Evolutionary conservation across 2,113 vertebrate genomes (phyloP), one percentile per base, ranked within the genome.

Genomic region (Mixornis gularis): DNA sequence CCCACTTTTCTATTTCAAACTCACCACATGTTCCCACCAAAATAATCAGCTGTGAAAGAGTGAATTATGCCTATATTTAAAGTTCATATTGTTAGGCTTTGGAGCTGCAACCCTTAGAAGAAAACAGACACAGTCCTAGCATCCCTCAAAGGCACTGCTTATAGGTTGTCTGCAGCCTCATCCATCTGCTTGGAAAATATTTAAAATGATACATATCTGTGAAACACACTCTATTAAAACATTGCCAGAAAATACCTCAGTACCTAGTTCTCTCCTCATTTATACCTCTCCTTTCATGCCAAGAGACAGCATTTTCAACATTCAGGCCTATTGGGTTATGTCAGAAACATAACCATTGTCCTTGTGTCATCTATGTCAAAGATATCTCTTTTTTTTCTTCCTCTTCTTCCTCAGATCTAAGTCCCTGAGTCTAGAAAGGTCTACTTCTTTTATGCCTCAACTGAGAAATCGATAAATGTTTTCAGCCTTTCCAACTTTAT

Each of bases 381-480:
- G 41, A 72, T 20, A 72, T 2, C 12, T 53, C 38, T 72, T 82
- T 66, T 78, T n/a, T 78, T 51, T 19, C 34, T 85, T 30, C n/a
- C 19, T 56, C 70, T 41, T 89, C 81, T 62, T 91, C 71, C 66
- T 55, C 74, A 92, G 34, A 89, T 82, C 38, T 79, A 82, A 82
- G 70, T 51, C 63, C 38, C 30, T 8, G 11, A 69, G 55, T 27
- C 48, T 43, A 62, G 92, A 89, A 87, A 89, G 41, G 51, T 82
- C 94, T 79, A 60, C 38, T 81, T 79, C 51, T 95, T 95, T 89
- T 79, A 85, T 89, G 53, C 32, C 41, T 92, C 87, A 91, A 69
- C 74, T 85, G 70, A 87, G 71, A 79, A 95, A 92, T 92, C 79
- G 0, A 91, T 94, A 95, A 92, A 89, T 59, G 71, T 58, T 89